Base-by-base conservation (phyloP, 1,140 invertebrate species). In the Telenomus remus region DNA sequence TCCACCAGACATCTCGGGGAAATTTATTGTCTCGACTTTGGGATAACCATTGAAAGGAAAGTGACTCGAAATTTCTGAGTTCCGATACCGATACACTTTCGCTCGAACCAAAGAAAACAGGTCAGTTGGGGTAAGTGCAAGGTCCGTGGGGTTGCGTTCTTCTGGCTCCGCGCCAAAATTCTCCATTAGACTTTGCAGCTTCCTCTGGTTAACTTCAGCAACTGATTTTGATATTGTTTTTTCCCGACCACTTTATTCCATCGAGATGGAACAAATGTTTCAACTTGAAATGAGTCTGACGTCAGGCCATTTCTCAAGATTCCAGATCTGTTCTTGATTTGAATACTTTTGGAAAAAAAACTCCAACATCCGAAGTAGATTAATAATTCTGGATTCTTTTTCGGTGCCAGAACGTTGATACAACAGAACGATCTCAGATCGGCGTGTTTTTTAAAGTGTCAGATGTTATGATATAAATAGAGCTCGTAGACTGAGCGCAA, bases 21-120 rank as follows among this genome's bases (percentile, higher is more conserved):
- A 84, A 85, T 85, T 84, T 85, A 84, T 85, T 61, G 75, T 76
- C 79, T 71, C 74, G 78, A 74, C 64, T 66, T 77, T 76, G 78
- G 57, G 47, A 55, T 49, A 81, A n/a, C n/a, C 73, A 83, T 81
- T 78, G 80, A 79, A 80, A 81, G 59, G 76, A 84, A 81, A 80
- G 74, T 81, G 74, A 47, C 68, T 72, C 59, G 76, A 82, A 82
- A 84, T 84, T 82, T 79, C 80, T 79, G n/a, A 76, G 72, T 76
- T 69, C 70, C 71, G 79, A 79, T 76, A 76, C 57, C 69, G 63
- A 76, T 80, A 80, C 74, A 80, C 78, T 81, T 82, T 80, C 78
- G 65, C 64, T 42, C 69, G 46, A 70, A 66, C 43, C n/a, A 19
- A 34, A 56, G 68, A 64, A 71, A 78, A 70, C 69, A 49, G 65